Percentiles rank a stretch among this genome's conserved stretches.
phyloP scores from a whole-genome alignment of 1,140 invertebrate species.

The Carcinoscorpius rotundicauda region DNA sequence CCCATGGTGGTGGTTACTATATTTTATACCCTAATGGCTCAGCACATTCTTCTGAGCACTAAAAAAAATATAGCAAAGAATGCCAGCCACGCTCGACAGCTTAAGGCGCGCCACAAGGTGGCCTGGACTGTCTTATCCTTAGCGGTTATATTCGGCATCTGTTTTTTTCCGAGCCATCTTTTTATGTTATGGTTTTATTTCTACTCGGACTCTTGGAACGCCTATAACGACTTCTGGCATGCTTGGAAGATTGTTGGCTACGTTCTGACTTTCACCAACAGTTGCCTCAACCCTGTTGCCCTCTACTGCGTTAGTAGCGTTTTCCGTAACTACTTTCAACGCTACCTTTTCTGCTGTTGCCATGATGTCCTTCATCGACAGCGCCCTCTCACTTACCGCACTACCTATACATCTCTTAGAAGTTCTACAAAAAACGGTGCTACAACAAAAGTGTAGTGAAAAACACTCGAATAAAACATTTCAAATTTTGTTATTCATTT shows the following conservation, averaged over 20 bases:
- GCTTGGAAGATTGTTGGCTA: constrained; percentile 68
- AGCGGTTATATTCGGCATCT: constrained; percentile 74
- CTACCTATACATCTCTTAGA: no score
- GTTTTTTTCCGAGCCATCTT: constrained; percentile 70
- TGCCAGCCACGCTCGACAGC: constrained; percentile 31
- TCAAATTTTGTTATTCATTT: no score
- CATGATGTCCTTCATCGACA: not conserved
- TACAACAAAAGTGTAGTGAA: no score
- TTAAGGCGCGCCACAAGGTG: constrained; percentile 35
- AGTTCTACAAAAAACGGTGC: no score
- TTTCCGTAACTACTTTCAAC: constrained; percentile 81
- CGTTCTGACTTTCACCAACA: constrained; percentile 73
- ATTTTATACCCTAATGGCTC: constrained; percentile 77
- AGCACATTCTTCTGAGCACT: constrained; percentile 64
- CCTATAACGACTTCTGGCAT: constrained; percentile 77
- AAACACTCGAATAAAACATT: no score
- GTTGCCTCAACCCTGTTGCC: constrained; percentile 58
- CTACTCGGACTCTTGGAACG: constrained; percentile 49
- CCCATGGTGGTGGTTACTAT: constrained; percentile 65
- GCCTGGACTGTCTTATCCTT: constrained; percentile 78
- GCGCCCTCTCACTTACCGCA: no score
- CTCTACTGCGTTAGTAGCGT: constrained; percentile 81
- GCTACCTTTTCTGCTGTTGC: constrained; percentile 59
- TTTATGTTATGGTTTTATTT: constrained; percentile 82
- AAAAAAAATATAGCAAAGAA: constrained; percentile 43